Evolutionary conservation across 2,888 invertebrate genomes (phyloP), one percentile per base, ranked within the genome.

Genomic region (Apotomis turbidana): DNA sequence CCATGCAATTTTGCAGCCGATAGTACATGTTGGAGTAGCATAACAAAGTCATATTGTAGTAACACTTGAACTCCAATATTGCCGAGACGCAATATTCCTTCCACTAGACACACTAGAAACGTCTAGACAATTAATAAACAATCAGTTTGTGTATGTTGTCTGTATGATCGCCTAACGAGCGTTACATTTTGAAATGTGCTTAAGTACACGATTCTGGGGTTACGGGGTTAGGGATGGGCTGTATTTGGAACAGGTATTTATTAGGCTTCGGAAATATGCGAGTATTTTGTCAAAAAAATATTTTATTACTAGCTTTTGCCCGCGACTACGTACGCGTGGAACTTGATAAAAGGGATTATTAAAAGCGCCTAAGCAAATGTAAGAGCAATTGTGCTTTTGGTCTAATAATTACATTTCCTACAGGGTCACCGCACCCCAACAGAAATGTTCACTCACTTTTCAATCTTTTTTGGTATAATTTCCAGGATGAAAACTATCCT

Each of bases 81-180:
- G 66, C 15, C n/a, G 55, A 54, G 46, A 38, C 49, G 49, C 55
- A 15, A 63, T 66, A 27, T 27, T 55, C 64, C n/a, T 55, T 15
- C 44, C 44, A 52, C 51, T 70, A 61, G n/a, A 70, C 38, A 46
- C 70, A 68, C 64, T 52, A 74, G 74, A 69, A 68, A 70, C 75
- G 77, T 76, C 75, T 68, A 73, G 78, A 82, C 81, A 83, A 83
- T 83, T 84, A 83, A 82, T 83, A 83, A 80, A 82, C 81, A 83
- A 84, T 82, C 80, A 80, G 71, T 71, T 70, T 67, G 57, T 55
- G 36, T 51, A 57, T 57, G 57, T 38, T 59, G 60, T 79, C 78
- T 78, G 76, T 76, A 68, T 69, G 67, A 68, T 36, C 60, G 70
- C 70, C 60, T 81, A 81, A 79, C 77, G 68, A 74, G 80, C 78